Evolutionary conservation across 2,797 vertebrate species (phyloP), one percentile per base, ranked within the genome.

Genomic region (Lophius americanus): DNA sequence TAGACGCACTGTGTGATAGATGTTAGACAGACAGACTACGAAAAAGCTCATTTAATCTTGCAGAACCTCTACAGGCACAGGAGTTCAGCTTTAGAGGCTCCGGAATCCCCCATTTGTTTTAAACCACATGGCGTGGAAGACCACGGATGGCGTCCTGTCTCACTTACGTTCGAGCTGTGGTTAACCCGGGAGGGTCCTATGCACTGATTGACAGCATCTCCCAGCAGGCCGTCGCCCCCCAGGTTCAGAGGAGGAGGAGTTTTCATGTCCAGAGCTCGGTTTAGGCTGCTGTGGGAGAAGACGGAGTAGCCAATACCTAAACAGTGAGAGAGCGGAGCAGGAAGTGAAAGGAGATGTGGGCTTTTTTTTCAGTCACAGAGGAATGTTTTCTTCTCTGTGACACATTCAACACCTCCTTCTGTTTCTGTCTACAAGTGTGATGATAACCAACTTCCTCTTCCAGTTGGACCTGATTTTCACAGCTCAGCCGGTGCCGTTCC

Each of bases 291-390:
- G 0, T 94, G 81, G 0, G 96, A 92, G 90, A 96, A 95, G 79
- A 96, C 83, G 0, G 96, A 94, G 87, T 96, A 96, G 73, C 94
- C 85, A 1, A 96, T 88, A 64, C 95, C 96, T 96, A 79, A 9
- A 3, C 3, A 76, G 80, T 37, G 55, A 79, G 47, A 84, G 43
- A 80, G 42, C 83, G 59, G 41, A 81, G 84, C 57, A 47, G 87
- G 73, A 91, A 89, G 87, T 90, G 90, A 93, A 92, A 92, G 81
- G 79, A 88, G 85, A 90, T 84, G 83, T 87, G 85, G 87, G 81
- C 41, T 37, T 66, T 54, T 84, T 81, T 84, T 81, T 81, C 67
- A 66, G 53, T 68, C 51, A 54, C 52, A 46, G 36, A 61, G 23
- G 14, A 51, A 74, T 56, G 4, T 64, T 76, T 74, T 76, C 75